Percentiles rank a stretch among this genome's conserved stretches.
These are phyloP conservation scores for Aethina tumida DNA, from an alignment of 1,140 invertebrate genomes.

Conservation along the genomic window DNA sequence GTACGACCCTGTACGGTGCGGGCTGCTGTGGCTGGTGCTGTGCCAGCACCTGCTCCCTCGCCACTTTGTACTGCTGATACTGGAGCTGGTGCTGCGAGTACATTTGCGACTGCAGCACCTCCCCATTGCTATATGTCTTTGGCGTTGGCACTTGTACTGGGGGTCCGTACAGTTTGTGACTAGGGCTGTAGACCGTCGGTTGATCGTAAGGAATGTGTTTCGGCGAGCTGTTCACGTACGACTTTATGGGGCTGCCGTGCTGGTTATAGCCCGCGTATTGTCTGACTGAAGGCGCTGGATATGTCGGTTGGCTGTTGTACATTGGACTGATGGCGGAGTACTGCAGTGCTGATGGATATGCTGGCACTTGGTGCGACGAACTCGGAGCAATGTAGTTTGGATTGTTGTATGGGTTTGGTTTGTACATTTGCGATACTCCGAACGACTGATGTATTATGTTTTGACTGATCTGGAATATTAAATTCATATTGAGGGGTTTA, in stretches of 20 bases:
- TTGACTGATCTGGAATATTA: constrained; percentile 21
- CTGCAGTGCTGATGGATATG: constrained; percentile 23
- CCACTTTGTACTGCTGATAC: constrained; percentile 28
- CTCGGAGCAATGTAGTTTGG: constrained; percentile 18
- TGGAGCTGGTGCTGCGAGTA: constrained; percentile 25
- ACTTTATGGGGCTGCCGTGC: constrained; percentile 21
- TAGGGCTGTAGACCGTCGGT: constrained; percentile 13
- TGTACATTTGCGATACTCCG: constrained; percentile 23
- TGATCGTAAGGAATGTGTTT: constrained; percentile 26
- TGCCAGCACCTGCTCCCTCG: constrained; percentile 26
- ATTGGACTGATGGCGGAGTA: constrained; percentile 24
- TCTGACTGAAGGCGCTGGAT: constrained; percentile 9
- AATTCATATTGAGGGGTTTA: background rate
- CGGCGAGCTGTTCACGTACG: constrained; percentile 20
- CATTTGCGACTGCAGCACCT: constrained; percentile 26
- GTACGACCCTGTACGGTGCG: constrained; percentile 13
- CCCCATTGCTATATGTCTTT: constrained; percentile 23
- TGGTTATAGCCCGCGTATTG: constrained; percentile 19
- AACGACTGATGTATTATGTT: constrained; percentile 29
- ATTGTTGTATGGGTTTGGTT: constrained; percentile 18
- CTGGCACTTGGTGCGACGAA: constrained; percentile 14
- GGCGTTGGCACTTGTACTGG: constrained; percentile 1
- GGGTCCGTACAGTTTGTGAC: constrained; percentile 17
- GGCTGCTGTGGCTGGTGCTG: constrained; percentile 24
- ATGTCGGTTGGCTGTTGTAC: constrained; percentile 20